Base-by-base conservation (phyloP, 1,140 invertebrate species). In the Ectropis grisescens region DNA sequence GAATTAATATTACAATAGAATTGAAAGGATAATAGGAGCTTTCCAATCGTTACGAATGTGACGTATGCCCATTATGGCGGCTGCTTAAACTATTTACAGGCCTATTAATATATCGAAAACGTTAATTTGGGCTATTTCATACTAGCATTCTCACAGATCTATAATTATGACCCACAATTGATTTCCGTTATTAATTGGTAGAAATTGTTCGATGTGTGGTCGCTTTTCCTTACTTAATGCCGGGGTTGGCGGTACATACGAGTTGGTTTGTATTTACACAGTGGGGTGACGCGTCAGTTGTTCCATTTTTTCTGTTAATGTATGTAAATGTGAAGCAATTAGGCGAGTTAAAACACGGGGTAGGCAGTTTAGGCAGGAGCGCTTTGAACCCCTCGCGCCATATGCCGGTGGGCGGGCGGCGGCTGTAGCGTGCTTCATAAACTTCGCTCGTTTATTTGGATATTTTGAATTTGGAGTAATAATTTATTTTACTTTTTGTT, bases 291-390 rank as follows among this genome's bases (percentile, higher is more conserved):
- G 54, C 67, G 75, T 60, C 67, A 75, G 72, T 78, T 78, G 72
- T 45, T 53, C 48, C 55, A 48, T 54, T 71, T 79, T 78, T 66
- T 61, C 59, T 52, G 58, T 67, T 78, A 80, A 80, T 80, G 53
- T 80, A 80, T 80, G 71, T 75, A 80, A 80, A 80, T 80, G 75
- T 69, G 70, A 80, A 78, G 60, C 75, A 80, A 80, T 80, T 80
- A 80, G 70, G 72, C 68, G 64, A 74, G 68, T 80, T 80, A 78
- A 78, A 65, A 78, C 66, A 67, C 74, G 70, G 71, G 75, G 75
- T 69, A 68, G 69, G 65, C 67, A 69, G 68, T 72, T 57, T 74
- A 8, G 68, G 71, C 67, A 71, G 64, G 70, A 46, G 58, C 62
- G 59, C 55, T 55, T 66, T 54, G 60, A 62, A 50, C 64, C 67